Base-by-base conservation (phyloP, 2,113 vertebrate species). In the Trinectes maculatus region DNA sequence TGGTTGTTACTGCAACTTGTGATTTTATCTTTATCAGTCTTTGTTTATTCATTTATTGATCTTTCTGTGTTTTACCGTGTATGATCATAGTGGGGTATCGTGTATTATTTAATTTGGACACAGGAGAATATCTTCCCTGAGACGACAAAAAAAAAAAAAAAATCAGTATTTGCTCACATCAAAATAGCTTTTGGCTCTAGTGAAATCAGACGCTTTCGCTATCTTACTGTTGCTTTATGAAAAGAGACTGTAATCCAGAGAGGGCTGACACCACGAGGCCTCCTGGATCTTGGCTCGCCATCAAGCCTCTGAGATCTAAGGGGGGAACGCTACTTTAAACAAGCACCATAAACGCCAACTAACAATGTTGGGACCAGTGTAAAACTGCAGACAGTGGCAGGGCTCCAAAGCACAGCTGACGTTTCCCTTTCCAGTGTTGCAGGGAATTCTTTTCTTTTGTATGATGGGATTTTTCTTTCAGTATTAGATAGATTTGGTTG, bases 331-430 rank as follows among this genome's bases (percentile, higher is more conserved):
- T 62, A 18, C 68, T 76, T 82, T 77, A 74, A 77, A 82, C 71
- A 69, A 76, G 71, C 55, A 19, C 71, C 71, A 80, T 86, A 84
- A 86, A 88, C 13, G 71, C 69, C 81, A 78, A 62, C 62, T 82
- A 84, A 84, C 81, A 76, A 76, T 74, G 68, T 84, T 71, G 59
- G 58, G 61, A 37, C 44, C 44, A 6, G 37, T 77, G 53, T 71
- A 65, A 82, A 88, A 51, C 58, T 37, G 47, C 55, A 70, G 66
- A 47, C 74, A 16, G 56, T 42, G n/a, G 44, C 44, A 55, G 19
- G 25, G 54, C 28, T 63, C 40, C 25, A 22, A 15, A 58, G 66
- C 59, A 39, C 61, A 25, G 51, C 12, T 43, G 63, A 77, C 63
- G 53, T 74, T 84, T 80, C 78, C 70, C 21, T 36, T 78, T 74